phyloP scores from a whole-genome alignment of 92 coral and sea anemone species.

The Nematostella vectensis region DNA sequence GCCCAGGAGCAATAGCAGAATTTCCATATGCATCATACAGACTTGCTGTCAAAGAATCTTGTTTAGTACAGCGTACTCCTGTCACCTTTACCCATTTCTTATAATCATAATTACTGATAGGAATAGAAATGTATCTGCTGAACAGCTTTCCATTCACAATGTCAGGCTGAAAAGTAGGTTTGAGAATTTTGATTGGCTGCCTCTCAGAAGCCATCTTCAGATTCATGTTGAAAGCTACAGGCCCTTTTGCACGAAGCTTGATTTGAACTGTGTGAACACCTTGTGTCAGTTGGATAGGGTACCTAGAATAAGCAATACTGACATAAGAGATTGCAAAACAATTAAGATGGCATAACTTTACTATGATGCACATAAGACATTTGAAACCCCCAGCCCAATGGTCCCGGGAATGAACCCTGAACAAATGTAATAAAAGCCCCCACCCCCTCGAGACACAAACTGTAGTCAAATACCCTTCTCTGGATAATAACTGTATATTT shows the following conservation, averaged over 20 bases:
- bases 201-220: slow-evolving; percentile 38
- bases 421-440: too few species aligned
- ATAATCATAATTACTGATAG: slow-evolving; percentile 57
- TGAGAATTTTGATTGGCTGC: slow-evolving; percentile 37
- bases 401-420: too few species aligned
- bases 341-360: too few species aligned
- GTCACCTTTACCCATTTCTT: slow-evolving; percentile 65
- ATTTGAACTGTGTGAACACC: slow-evolving; percentile 80
- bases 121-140: slow-evolving; percentile 47
- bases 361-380: too few species aligned
- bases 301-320: too few species aligned
- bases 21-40: slow-evolving; percentile 24
- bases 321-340: neutral
- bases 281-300: slow-evolving; percentile 54
- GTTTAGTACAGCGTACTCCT: slow-evolving; percentile 38
- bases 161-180: slow-evolving; percentile 71
- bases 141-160: slow-evolving; percentile 79
- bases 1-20: slow-evolving; percentile 82
- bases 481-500: too few species aligned
- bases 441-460: too few species aligned
- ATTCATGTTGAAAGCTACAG: slow-evolving; percentile 44
- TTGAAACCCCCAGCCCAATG: too few species aligned
- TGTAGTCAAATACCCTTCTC: too few species aligned
- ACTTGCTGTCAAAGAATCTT: slow-evolving; percentile 28
- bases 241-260: slow-evolving; percentile 65